These are phyloP conservation scores for Marmota flaviventris DNA, from an alignment of 2,113 vertebrate species.

Conservation along the genomic window DNA sequence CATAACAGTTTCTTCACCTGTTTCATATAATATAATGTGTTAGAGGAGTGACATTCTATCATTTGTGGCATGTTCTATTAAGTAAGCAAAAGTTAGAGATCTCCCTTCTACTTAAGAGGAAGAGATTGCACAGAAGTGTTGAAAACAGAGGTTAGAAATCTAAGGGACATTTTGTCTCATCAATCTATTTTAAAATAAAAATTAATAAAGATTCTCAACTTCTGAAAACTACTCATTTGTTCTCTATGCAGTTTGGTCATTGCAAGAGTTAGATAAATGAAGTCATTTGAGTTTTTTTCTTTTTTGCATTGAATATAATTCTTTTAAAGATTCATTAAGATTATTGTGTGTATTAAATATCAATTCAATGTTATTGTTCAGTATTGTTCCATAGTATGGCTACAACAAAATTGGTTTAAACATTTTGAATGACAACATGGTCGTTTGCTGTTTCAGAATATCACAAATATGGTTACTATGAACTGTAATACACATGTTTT, in stretches of 20 bases:
- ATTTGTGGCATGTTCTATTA: background rate
- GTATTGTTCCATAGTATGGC: background rate
- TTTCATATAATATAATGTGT: background rate
- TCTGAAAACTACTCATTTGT: background rate
- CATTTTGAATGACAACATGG: background rate
- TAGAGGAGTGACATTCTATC: background rate
- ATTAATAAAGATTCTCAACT: background rate
- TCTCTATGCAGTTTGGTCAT: background rate
- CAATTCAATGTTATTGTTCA: background rate
- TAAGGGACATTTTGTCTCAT: background rate
- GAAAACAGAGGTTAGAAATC: background rate
- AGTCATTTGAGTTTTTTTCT: background rate
- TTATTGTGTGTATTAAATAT: background rate
- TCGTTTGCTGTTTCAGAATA: accelerated
- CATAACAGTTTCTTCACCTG: background rate
- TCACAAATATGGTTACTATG: background rate
- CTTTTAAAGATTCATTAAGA: background rate
- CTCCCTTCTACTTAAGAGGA: background rate
- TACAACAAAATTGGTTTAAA: background rate
- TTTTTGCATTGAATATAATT: background rate
- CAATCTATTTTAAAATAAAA: background rate
- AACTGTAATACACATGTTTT: background rate
- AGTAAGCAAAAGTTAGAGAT: background rate
- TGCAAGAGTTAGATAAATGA: background rate
- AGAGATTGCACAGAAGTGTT: background rate